A percentile compares a stretch with the other conserved stretches of the same genome.
phyloP scores from a whole-genome alignment of 2,113 vertebrate genomes.

The Apus apus region DNA sequence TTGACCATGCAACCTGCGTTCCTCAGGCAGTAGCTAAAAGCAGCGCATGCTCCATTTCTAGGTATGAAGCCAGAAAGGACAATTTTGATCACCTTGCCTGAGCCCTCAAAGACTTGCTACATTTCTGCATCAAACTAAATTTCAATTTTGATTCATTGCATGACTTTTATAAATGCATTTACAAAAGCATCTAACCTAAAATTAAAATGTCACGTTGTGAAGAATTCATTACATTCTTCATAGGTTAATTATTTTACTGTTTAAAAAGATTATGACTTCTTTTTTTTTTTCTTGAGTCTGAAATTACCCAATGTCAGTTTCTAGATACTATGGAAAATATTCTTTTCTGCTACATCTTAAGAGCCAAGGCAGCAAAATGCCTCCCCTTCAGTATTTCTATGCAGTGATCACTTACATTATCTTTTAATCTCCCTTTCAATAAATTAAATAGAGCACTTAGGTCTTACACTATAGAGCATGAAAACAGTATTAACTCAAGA shows the following conservation, averaged over 20 bases:
- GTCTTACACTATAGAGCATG: background rate
- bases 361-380: background rate
- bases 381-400: background rate
- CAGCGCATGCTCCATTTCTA: background rate
- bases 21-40: background rate
- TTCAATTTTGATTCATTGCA: background rate
- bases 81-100: background rate
- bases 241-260: conserved; percentile 12
- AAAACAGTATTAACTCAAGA: background rate
- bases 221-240: conserved; percentile 4
- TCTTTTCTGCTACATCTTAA: background rate
- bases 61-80: background rate
- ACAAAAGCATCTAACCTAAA: background rate
- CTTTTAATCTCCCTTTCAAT: conserved; percentile 6
- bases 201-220: background rate
- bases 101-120: background rate
- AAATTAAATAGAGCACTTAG: background rate
- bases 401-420: background rate
- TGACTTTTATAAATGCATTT: background rate
- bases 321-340: background rate
- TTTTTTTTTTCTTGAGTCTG: background rate
- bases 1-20: background rate
- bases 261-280: background rate
- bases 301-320: background rate
- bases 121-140: background rate